Conservation (phyloP, 2,888 invertebrate genomes). For the Crematogaster levior region DNA sequence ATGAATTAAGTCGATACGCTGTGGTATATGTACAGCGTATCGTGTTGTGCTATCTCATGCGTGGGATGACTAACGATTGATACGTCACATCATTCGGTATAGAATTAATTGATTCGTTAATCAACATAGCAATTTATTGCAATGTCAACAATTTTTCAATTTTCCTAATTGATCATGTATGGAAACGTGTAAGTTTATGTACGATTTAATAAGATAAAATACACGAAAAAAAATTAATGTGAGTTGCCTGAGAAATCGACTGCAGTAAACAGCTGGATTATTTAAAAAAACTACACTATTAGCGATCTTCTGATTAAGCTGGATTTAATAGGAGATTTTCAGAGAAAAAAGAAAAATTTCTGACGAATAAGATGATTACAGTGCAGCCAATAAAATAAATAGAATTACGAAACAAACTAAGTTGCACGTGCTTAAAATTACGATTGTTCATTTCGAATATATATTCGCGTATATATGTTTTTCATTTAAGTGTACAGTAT, state of each 20-base stretch:
- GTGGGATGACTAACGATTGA: slow-evolving; percentile 13
- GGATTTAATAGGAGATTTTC: not conserved
- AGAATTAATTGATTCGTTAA: slow-evolving; percentile 25
- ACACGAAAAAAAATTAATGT: not conserved
- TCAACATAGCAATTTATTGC: not conserved
- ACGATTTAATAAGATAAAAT: slow-evolving; percentile 18
- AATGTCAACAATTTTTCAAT: slow-evolving; percentile 32
- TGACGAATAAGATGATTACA: not conserved
- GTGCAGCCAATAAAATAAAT: not conserved
- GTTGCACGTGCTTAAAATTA: not conserved
- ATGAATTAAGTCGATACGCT: not conserved
- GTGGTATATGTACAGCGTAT: slow-evolving; percentile 20
- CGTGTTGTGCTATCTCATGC: not conserved
- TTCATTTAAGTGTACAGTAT: not conserved
- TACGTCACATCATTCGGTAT: not conserved
- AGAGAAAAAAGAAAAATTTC: not conserved
- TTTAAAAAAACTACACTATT: slow-evolving; percentile 14
- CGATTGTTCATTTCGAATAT: not conserved
- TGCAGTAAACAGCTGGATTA: not conserved
- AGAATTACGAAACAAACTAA: not conserved
- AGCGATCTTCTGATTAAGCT: not conserved
- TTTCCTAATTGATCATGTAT: slow-evolving; percentile 16
- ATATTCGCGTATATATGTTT: not conserved
- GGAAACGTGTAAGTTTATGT: too few species aligned
- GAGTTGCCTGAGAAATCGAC: not conserved